Evolutionary conservation across 2,797 vertebrate species (phyloP).

Genomic region (Mormyrops attenuatus): DNA sequence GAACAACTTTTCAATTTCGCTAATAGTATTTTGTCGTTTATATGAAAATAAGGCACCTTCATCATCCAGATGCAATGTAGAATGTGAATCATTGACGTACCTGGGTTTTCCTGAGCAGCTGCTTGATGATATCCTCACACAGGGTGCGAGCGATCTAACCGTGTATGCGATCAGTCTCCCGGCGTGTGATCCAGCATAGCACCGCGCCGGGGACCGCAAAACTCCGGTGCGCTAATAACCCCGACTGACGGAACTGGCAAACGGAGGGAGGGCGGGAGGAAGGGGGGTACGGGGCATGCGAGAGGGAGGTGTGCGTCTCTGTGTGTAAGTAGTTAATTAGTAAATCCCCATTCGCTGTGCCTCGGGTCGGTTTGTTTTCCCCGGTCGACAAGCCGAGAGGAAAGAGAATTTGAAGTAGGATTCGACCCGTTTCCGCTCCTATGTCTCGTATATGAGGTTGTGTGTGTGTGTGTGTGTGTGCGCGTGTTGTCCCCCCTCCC

Average conservation of each 20-base stretch:
- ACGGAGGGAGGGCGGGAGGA: constrained; percentile 41
- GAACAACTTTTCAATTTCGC: neutral
- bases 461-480: constrained; percentile 40
- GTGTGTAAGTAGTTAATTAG: constrained; percentile 74
- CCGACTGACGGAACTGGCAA: constrained; percentile 56
- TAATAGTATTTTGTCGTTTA: neutral
- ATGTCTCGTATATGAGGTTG: constrained; percentile 66
- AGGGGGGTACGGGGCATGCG: constrained; percentile 27
- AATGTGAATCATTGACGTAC: constrained; percentile 44
- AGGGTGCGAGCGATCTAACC: constrained; percentile 46
- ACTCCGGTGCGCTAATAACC: constrained; percentile 56
- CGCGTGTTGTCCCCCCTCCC: constrained; percentile 24
- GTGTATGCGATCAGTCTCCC: constrained; percentile 50
- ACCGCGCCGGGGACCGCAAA: constrained; percentile 56
- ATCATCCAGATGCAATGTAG: constrained; percentile 14
- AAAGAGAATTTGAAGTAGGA: constrained; percentile 82
- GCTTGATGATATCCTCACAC: constrained; percentile 41
- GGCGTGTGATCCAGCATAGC: constrained; percentile 47
- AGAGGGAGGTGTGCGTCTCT: constrained; percentile 50
- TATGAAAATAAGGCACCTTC: neutral
- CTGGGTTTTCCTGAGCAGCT: constrained; percentile 37
- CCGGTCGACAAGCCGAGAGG: constrained; percentile 79
- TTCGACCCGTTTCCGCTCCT: constrained; percentile 80
- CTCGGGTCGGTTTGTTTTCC: constrained; percentile 78
- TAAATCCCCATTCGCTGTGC: constrained; percentile 76